These are phyloP conservation scores for Pipistrellus kuhlii DNA, from an alignment of 2,797 vertebrate genomes.

Conservation along the genomic window DNA sequence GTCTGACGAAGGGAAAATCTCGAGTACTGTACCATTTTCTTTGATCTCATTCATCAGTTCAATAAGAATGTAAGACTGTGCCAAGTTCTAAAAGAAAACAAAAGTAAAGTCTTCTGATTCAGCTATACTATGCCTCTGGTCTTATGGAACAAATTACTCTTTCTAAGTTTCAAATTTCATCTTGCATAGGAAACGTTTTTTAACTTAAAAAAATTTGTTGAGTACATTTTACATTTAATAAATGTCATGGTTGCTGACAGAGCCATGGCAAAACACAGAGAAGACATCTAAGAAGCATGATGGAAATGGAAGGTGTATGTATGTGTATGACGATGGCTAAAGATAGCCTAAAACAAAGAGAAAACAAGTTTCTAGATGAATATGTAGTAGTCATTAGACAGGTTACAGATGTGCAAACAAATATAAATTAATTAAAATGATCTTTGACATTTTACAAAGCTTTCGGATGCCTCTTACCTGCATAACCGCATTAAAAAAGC, in stretches of 20 bases:
- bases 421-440: slow-evolving; percentile 46
- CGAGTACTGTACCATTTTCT: slow-evolving; percentile 95
- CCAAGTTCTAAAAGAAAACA: slow-evolving; percentile 92
- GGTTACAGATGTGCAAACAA: background rate
- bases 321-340: background rate
- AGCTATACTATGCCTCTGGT: background rate
- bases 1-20: slow-evolving; percentile 92
- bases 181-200: background rate
- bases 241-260: background rate
- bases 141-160: slow-evolving; percentile 43
- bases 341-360: background rate
- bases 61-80: slow-evolving; percentile 96
- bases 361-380: background rate
- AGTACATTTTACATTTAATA: background rate
- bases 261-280: background rate
- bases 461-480: slow-evolving; percentile 90
- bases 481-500: slow-evolving; percentile 99
- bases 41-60: slow-evolving; percentile 96
- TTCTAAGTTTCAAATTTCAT: slow-evolving; percentile 40
- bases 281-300: background rate
- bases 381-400: background rate
- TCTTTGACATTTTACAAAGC: slow-evolving; percentile 10
- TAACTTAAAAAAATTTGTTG: background rate
- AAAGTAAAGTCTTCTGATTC: slow-evolving; percentile 34
- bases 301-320: background rate